Conservation (phyloP, 2,113 vertebrate species). For the Chionodraco myersi region DNA sequence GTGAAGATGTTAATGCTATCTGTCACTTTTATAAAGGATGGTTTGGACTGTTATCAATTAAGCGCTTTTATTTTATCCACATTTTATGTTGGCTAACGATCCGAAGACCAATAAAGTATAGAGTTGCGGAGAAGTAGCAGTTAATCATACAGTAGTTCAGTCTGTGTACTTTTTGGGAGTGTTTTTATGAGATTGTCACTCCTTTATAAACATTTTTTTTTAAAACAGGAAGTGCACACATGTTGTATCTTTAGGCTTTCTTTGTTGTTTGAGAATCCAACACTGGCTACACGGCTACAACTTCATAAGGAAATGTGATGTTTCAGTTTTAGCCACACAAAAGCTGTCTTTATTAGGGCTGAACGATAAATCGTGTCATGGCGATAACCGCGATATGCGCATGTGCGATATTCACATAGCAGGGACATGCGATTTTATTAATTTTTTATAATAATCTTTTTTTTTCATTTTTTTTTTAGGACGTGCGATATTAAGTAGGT, state of each 20-base stretch:
- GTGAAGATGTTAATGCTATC: slow-evolving; percentile 37
- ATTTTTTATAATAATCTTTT: too few species aligned
- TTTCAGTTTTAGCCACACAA: too few species aligned
- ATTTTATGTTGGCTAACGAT: slow-evolving; percentile 21
- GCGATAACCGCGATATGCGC: too few species aligned
- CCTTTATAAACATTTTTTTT: neutral
- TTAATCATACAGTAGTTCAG: slow-evolving; percentile 2
- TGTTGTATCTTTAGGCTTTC: neutral
- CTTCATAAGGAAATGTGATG: neutral
- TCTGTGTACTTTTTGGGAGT: neutral
- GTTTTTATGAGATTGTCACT: slow-evolving; percentile 10
- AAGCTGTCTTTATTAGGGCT: neutral
- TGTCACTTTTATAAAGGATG: slow-evolving; percentile 25
- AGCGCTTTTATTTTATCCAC: slow-evolving; percentile 12
- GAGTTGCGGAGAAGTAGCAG: slow-evolving; percentile 12
- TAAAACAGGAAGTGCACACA: neutral
- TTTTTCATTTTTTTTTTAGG: too few species aligned
- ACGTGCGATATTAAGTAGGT: too few species aligned
- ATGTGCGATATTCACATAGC: too few species aligned
- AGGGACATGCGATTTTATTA: too few species aligned
- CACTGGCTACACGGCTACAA: neutral
- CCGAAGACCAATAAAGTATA: slow-evolving; percentile 7
- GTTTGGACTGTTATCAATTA: slow-evolving; percentile 6
- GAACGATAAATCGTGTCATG: too few species aligned
- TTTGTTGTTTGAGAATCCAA: neutral